Evolutionary conservation across 2,888 invertebrate species (phyloP).

Genomic region (Congeria kusceri): DNA sequence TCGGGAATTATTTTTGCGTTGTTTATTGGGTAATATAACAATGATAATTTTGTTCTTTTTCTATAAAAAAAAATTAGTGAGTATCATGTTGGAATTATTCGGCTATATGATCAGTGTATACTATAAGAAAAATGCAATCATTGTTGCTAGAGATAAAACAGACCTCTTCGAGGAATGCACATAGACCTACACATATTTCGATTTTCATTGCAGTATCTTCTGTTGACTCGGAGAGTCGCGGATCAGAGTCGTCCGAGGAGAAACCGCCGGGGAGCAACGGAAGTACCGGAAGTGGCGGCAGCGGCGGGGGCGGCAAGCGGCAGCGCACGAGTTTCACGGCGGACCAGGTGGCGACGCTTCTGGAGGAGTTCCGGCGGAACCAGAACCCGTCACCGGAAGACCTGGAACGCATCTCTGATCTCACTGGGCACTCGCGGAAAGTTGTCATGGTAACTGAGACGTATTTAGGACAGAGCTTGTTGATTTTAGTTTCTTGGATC

Average conservation of each 20-base stretch:
- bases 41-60: no score
- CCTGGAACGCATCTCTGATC: constrained; percentile 97
- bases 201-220: constrained; percentile 42
- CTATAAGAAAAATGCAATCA: no score
- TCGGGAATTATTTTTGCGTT: no score
- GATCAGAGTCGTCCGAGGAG: constrained; percentile 34
- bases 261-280: neutral
- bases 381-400: constrained; percentile 99
- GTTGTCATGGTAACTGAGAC: constrained; percentile 51
- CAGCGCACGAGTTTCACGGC: constrained; percentile 99
- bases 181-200: no score
- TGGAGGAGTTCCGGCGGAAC: constrained; percentile 98
- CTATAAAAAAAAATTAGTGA: no score
- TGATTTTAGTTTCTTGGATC: no score
- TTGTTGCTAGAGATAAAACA: no score
- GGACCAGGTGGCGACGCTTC: constrained; percentile 96
- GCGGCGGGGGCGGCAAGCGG: constrained; percentile 88
- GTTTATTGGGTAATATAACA: no score
- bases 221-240: constrained; percentile 47
- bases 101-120: no score
- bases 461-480: no score
- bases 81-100: no score
- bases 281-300: constrained; percentile 14
- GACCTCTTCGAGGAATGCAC: no score
- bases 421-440: constrained; percentile 89